Conservation (phyloP, 37 sponge, comb jelly and placozoan species). For the Tethya wilhelma region DNA sequence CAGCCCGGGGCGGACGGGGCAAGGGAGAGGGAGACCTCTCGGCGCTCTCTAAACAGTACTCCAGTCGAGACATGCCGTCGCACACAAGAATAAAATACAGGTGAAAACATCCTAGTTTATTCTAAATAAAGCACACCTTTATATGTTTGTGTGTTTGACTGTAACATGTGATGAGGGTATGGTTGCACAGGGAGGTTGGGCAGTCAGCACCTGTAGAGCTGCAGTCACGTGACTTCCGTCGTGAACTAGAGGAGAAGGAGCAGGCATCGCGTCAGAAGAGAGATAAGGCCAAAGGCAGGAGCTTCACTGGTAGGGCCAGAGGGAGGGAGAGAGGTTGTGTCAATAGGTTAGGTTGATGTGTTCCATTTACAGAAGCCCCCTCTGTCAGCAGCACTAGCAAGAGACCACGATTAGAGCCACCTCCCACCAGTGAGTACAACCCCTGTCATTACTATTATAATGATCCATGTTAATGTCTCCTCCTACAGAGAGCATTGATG, state of each 20-base stretch:
- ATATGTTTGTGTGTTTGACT: not conserved
- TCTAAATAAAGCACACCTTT: conserved; percentile 41
- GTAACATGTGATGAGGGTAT: too few relatives aligned
- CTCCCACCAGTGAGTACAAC: conserved; percentile 37
- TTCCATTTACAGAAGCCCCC: conserved; percentile 43
- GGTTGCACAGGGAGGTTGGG: conserved; percentile 80
- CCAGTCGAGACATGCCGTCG: conserved; percentile 95
- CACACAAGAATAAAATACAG: conserved; percentile 96
- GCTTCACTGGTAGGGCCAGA: conserved; percentile 72
- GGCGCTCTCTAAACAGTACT: conserved; percentile 97
- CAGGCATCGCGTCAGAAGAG: conserved; percentile 67
- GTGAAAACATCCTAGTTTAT: conserved; percentile 33
- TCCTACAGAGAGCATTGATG: conserved; percentile 66
- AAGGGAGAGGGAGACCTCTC: conserved; percentile 97
- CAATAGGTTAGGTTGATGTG: too few relatives aligned
- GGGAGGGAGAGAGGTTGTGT: too few relatives aligned
- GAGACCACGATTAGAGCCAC: conserved; percentile 45
- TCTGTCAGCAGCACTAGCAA: conserved; percentile 11
- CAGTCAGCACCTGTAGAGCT: conserved; percentile 94
- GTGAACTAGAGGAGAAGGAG: conserved; percentile 89
- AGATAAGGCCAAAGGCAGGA: conserved; percentile 60
- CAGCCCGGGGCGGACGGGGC: conserved; percentile 95
- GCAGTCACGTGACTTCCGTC: conserved; percentile 74
- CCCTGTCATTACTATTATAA: not conserved
- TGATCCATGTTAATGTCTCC: not conserved